These are phyloP conservation scores for Iguana delicatissima DNA, from an alignment of 2,797 vertebrate species.

Conservation along the genomic window DNA sequence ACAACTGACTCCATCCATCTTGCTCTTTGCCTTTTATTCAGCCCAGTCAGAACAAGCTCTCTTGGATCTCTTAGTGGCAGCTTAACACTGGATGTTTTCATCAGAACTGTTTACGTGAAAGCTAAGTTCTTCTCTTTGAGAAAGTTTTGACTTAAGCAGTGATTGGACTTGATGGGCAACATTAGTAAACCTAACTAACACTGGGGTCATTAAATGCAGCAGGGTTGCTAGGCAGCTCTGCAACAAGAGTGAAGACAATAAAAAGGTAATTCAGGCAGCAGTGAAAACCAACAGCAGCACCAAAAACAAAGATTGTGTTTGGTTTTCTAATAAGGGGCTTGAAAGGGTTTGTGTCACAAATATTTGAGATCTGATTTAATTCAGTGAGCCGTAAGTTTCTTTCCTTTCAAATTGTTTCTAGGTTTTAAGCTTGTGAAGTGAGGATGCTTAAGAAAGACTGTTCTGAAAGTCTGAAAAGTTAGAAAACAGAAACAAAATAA, in stretches of 20 bases:
- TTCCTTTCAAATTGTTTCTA: background rate
- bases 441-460: background rate
- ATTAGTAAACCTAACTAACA: conserved; percentile 55
- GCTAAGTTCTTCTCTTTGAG: conserved; percentile 62
- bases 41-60: conserved; percentile 65
- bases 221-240: conserved; percentile 54
- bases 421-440: background rate
- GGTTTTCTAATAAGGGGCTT: conserved; percentile 74
- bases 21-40: conserved; percentile 77
- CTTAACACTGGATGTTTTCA: conserved; percentile 64
- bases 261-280: conserved; percentile 72
- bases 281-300: conserved; percentile 76
- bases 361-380: background rate
- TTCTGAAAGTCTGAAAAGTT: background rate
- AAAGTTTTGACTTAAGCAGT: conserved; percentile 56
- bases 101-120: conserved; percentile 67
- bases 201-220: conserved; percentile 67
- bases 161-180: conserved; percentile 56
- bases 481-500: background rate
- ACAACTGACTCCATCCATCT: conserved; percentile 83
- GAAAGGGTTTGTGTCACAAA: background rate
- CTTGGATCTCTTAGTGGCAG: conserved; percentile 45
- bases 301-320: conserved; percentile 75
- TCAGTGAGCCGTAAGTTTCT: background rate
- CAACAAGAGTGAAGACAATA: conserved; percentile 66